Evolutionary conservation across 2,113 vertebrate species (phyloP).

Genomic region (Athene noctua): DNA sequence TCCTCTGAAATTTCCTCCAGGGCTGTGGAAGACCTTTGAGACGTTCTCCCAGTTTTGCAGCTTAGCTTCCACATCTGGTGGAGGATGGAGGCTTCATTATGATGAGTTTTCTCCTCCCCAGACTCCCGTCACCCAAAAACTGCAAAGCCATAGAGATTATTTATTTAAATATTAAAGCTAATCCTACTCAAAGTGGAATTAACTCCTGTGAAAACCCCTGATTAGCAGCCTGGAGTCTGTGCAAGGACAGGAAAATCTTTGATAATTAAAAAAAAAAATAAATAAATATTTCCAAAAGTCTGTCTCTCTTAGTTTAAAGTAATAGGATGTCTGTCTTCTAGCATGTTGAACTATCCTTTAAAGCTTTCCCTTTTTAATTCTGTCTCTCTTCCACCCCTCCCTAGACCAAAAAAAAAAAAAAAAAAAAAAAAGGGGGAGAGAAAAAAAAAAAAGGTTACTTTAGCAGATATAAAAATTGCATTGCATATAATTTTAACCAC

Average conservation of each 20-base stretch:
- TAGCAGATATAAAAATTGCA: neutral
- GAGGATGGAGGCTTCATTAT: neutral
- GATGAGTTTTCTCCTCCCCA: neutral
- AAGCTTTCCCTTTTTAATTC: neutral
- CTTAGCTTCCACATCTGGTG: neutral
- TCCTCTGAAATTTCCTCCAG: neutral
- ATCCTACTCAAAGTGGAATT: constrained; percentile 52
- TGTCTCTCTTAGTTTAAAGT: neutral
- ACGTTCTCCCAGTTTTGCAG: neutral
- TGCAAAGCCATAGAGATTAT: neutral
- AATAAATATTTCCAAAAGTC: neutral
- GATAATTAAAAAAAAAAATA: constrained; percentile 30
- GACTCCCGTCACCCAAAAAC: neutral
- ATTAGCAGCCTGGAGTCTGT: constrained; percentile 49
- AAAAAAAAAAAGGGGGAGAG: no score
- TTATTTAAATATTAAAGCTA: constrained; percentile 52
- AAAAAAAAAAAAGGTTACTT: neutral
- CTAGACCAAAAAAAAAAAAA: neutral
- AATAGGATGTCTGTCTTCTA: neutral
- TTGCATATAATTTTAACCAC: neutral
- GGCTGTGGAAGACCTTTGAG: neutral
- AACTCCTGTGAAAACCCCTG: constrained; percentile 36
- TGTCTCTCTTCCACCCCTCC: neutral
- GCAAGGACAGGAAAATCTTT: constrained; percentile 17
- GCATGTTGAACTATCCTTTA: neutral